A percentile compares a stretch with the other conserved stretches of the same genome.
Conservation (phyloP, 2,113 vertebrate species). For the Bubo scandiacus region DNA sequence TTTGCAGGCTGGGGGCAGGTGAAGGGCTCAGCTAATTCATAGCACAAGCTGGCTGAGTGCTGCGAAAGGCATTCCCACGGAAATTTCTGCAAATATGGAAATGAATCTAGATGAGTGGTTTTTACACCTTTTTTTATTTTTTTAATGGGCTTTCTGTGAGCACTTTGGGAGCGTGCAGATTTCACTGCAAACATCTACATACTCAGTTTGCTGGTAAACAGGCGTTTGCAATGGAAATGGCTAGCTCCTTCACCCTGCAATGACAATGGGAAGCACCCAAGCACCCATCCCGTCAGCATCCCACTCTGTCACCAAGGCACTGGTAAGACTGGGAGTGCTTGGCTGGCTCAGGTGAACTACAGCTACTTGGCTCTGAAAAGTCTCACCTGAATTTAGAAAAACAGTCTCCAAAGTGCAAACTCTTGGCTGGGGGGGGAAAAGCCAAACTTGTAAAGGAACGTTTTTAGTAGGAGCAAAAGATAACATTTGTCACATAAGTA, state of each 20-base stretch:
- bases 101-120: background rate
- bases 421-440: background rate
- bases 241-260: background rate
- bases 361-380: background rate
- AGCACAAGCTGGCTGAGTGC: background rate
- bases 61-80: background rate
- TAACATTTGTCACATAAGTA: background rate
- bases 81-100: background rate
- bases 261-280: background rate
- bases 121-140: background rate
- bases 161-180: rapidly evolving
- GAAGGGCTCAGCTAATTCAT: background rate
- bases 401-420: background rate
- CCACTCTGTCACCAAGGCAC: background rate
- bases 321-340: background rate
- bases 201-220: background rate
- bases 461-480: background rate
- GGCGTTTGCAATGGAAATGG: background rate
- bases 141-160: background rate
- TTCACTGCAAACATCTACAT: background rate
- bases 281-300: background rate
- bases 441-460: background rate
- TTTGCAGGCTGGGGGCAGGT: background rate
- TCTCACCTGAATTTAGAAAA: background rate
- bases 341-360: background rate